Conservation (phyloP, 2,113 vertebrate species). For the Leptobrachium ailaonicum region DNA sequence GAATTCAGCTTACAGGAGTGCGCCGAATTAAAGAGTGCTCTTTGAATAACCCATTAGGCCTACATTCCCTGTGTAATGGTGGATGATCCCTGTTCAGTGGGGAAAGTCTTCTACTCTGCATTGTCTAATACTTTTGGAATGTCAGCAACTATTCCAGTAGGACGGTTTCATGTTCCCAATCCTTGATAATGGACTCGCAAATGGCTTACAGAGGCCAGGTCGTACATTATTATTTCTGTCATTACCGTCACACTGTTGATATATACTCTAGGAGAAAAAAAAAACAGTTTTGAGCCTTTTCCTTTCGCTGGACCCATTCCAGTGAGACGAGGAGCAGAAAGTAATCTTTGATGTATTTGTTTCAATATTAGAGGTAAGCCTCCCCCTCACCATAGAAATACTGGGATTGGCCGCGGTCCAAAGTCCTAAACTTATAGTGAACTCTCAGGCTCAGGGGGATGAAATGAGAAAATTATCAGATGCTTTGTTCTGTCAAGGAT, state of each 20-base stretch:
- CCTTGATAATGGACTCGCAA: background rate
- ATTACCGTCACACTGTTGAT: conserved; percentile 14
- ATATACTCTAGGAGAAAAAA: background rate
- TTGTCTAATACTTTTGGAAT: no score
- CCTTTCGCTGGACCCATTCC: conserved; percentile 13
- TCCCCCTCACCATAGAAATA: conserved; percentile 8
- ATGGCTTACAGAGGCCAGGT: background rate
- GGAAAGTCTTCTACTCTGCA: no score
- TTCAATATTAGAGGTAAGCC: conserved; percentile 17
- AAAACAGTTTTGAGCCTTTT: conserved; percentile 8
- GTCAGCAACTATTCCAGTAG: background rate
- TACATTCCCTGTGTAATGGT: no score
- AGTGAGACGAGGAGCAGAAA: background rate
- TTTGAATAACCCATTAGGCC: no score
- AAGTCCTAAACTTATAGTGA: conserved; percentile 41
- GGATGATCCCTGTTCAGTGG: no score
- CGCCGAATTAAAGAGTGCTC: no score
- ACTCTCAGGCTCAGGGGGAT: conserved; percentile 29
- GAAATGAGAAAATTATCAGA: conserved; percentile 40
- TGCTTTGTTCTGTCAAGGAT: conserved; percentile 48
- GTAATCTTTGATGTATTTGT: conserved; percentile 18
- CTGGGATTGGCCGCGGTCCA: conserved; percentile 16
- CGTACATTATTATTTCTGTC: background rate
- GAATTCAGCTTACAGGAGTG: no score
- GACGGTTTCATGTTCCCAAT: background rate